Evolutionary conservation across 2,888 invertebrate genomes (phyloP).

Genomic region (Polyploca ridens): DNA sequence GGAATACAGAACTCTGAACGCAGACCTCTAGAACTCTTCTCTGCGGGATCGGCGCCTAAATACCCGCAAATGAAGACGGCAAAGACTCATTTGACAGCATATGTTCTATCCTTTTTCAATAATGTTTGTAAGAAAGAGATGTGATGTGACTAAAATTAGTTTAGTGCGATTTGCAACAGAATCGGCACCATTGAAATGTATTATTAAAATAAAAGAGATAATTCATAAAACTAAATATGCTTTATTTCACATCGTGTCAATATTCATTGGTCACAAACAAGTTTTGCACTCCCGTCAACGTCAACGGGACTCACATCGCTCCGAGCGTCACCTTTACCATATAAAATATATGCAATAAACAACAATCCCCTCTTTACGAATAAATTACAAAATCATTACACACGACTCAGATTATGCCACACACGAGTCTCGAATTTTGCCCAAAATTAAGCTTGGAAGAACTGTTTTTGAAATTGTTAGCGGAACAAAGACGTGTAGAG

Average conservation of each 20-base stretch:
- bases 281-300: slow-evolving; percentile 69
- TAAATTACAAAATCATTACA: slow-evolving; percentile 60
- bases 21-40: no score
- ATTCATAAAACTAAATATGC: slow-evolving; percentile 79
- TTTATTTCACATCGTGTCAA: slow-evolving; percentile 82
- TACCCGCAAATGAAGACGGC: no score
- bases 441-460: no score
- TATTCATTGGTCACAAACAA: slow-evolving; percentile 79
- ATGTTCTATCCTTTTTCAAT: no score
- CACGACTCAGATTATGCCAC: slow-evolving; percentile 36
- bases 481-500: not conserved
- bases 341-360: slow-evolving; percentile 80
- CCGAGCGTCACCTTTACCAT: slow-evolving; percentile 62
- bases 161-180: no score
- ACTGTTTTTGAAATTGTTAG: no score
- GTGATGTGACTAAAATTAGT: no score
- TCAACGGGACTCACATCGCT: slow-evolving; percentile 62
- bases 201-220: slow-evolving; percentile 43
- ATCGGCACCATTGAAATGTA: no score
- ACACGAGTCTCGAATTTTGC: slow-evolving; percentile 8
- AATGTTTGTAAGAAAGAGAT: no score
- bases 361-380: slow-evolving; percentile 69
- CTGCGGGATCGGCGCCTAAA: no score
- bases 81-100: no score
- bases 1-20: no score